Evolutionary conservation across 2,113 vertebrate genomes (phyloP).

Genomic region (Urocitellus parryii): DNA sequence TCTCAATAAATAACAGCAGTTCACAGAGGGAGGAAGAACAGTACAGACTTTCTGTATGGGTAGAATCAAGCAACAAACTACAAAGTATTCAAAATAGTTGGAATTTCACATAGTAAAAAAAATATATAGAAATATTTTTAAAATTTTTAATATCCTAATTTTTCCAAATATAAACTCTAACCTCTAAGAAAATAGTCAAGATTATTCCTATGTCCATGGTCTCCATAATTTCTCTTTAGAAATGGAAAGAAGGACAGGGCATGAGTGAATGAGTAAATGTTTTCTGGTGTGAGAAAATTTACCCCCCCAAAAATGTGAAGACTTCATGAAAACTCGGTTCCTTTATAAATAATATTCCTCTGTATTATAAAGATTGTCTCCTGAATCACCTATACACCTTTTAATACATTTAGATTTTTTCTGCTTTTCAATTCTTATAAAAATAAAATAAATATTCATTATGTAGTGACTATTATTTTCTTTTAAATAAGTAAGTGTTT

Average conservation of each 20-base stretch:
- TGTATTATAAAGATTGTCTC: not conserved
- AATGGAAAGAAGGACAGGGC: not conserved
- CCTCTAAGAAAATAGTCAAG: not conserved
- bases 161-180: not conserved
- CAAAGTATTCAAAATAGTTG: not conserved
- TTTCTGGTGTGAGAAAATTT: not conserved
- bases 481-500: not conserved
- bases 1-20: not conserved
- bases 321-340: not conserved
- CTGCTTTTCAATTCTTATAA: not conserved
- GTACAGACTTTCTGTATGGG: not conserved
- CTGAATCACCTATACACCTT: not conserved
- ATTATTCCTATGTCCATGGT: not conserved
- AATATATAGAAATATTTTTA: not conserved
- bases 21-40: not conserved
- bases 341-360: not conserved
- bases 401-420: not conserved
- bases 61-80: not conserved
- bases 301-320: not conserved
- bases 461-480: not conserved
- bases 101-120: not conserved
- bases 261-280: not conserved
- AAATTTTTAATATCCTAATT: not conserved
- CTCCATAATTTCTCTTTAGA: not conserved
- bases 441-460: not conserved